Conservation (phyloP, 2,888 invertebrate genomes). For the Ceraclea dissimilis region DNA sequence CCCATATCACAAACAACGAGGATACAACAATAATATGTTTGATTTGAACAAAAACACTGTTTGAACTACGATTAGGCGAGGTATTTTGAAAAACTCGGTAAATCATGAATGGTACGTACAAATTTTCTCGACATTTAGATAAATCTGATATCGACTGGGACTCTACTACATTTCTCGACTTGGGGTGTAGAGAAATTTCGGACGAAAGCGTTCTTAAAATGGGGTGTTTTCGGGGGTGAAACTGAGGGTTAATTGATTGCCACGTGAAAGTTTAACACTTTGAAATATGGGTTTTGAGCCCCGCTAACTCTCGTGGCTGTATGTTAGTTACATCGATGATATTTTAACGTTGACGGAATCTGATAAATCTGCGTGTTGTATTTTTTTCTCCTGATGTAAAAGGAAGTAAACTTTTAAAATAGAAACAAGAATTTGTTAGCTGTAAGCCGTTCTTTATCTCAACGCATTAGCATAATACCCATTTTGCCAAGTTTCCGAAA, state of each 20-base stretch:
- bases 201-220: background rate
- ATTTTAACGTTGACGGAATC: background rate
- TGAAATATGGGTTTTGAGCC: constrained; percentile 21
- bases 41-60: no score
- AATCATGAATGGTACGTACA: no score
- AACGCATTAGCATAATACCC: no score
- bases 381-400: background rate
- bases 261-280: constrained; percentile 26
- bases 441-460: background rate
- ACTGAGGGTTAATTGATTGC: constrained; percentile 26
- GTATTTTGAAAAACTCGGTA: no score
- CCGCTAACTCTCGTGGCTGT: background rate
- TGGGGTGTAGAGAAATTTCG: background rate
- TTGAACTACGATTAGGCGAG: no score
- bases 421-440: background rate
- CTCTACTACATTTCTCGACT: background rate
- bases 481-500: no score
- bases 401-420: background rate
- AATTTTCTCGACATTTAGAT: no score
- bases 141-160: background rate
- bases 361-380: background rate
- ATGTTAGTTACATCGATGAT: background rate
- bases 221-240: constrained; percentile 7
- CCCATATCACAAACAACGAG: no score
- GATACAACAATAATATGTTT: no score